Percentiles rank a stretch among this genome's conserved stretches.
Evolutionary conservation across 2,797 vertebrate species (phyloP).

Genomic region (Hydrophis major): DNA sequence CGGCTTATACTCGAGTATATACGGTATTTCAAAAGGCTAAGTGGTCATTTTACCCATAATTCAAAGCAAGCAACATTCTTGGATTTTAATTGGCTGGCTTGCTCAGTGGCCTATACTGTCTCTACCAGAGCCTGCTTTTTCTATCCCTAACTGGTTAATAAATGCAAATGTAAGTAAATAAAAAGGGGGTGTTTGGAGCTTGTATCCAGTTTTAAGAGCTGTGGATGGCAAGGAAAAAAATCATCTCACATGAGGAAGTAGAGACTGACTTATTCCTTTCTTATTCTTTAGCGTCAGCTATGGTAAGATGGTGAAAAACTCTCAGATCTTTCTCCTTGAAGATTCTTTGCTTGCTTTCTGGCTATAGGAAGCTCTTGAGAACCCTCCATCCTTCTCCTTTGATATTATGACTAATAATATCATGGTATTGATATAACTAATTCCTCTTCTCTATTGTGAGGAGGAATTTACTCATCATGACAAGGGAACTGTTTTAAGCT

Average conservation of each 20-base stretch:
- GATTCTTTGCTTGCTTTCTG: background rate
- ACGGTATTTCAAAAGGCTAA: background rate
- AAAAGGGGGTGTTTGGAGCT: background rate
- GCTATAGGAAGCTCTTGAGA: too few species aligned
- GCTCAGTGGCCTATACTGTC: background rate
- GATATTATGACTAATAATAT: background rate
- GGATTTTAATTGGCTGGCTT: background rate
- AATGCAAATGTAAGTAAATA: slow-evolving; percentile 3
- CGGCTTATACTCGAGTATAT: too few species aligned
- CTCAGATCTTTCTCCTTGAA: background rate
- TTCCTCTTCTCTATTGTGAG: background rate
- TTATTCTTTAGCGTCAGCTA: background rate
- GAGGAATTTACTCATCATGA: background rate
- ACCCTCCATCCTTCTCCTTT: background rate
- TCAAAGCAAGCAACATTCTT: background rate
- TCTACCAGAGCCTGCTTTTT: background rate
- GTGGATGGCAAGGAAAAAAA: background rate
- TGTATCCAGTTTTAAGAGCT: background rate
- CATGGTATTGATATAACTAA: too few species aligned
- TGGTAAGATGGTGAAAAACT: background rate
- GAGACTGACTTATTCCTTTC: background rate
- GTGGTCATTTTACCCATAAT: background rate
- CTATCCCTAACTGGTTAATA: slow-evolving; percentile 9
- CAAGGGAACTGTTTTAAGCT: background rate
- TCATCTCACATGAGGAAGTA: background rate